phyloP scores from a whole-genome alignment of 2,113 vertebrate genomes.

The Bufo bufo region DNA sequence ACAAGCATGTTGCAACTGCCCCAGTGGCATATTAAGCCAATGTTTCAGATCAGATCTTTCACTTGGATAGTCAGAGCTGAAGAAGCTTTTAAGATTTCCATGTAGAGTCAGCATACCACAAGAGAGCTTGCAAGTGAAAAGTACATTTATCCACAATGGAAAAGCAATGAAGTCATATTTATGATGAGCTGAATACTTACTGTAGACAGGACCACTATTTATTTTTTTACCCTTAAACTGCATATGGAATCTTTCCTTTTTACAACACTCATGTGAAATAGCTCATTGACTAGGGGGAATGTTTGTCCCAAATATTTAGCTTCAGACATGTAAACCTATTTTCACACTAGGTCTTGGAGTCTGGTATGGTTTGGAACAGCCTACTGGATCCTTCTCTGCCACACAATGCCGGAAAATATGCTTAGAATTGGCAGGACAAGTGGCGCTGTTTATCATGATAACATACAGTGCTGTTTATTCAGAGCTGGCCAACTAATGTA shows the following conservation, averaged over 20 bases:
- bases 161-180: not conserved
- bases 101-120: slow-evolving; percentile 10
- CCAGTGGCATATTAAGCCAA: not conserved
- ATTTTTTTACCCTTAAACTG: not conserved
- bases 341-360: too few relatives aligned
- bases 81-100: slow-evolving; percentile 10
- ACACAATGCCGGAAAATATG: too few relatives aligned
- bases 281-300: not conserved
- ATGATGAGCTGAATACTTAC: not conserved
- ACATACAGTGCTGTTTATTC: too few relatives aligned
- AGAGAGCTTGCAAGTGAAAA: slow-evolving; percentile 2
- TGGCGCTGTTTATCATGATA: too few relatives aligned
- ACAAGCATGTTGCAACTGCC: not conserved
- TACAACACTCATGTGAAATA: not conserved
- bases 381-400: too few relatives aligned
- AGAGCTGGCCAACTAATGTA: too few relatives aligned
- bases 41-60: not conserved
- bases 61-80: not conserved
- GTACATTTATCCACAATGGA: not conserved
- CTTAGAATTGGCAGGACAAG: too few relatives aligned
- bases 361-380: too few relatives aligned
- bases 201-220: not conserved
- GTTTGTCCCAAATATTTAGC: not conserved
- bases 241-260: not conserved
- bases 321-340: not conserved